Conservation (phyloP, 2,113 vertebrate species). For the Gambusia affinis region DNA sequence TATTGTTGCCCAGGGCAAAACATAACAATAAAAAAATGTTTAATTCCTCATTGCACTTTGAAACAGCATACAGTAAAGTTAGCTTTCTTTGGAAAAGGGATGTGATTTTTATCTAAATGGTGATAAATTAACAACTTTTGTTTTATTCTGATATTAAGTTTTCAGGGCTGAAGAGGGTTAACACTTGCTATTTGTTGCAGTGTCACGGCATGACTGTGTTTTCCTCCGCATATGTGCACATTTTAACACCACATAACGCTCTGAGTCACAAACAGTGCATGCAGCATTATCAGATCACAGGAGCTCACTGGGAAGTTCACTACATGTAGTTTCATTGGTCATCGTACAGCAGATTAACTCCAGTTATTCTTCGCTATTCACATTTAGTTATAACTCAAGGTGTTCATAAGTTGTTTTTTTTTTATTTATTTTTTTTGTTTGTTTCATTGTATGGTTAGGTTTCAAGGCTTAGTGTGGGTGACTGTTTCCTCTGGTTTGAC, state of each 20-base stretch:
- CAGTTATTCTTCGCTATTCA: slow-evolving; percentile 18
- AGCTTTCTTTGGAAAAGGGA: slow-evolving; percentile 63
- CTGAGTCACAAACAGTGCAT: slow-evolving; percentile 72
- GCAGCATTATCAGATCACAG: slow-evolving; percentile 59
- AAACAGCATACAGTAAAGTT: slow-evolving; percentile 49
- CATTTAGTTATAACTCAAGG: slow-evolving; percentile 1
- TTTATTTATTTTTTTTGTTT: too few relatives aligned
- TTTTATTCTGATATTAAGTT: slow-evolving; percentile 53
- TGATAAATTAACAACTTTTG: slow-evolving; percentile 32
- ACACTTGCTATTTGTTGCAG: slow-evolving; percentile 65
- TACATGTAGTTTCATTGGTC: slow-evolving; percentile 16
- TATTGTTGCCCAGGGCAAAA: slow-evolving; percentile 20
- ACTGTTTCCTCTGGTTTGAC: slow-evolving; percentile 48
- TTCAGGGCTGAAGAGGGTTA: slow-evolving; percentile 70
- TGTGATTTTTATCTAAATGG: slow-evolving; percentile 58
- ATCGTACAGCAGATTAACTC: slow-evolving; percentile 3
- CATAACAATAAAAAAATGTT: not conserved
- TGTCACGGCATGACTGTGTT: slow-evolving; percentile 79
- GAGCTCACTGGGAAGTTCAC: slow-evolving; percentile 25
- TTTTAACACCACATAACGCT: slow-evolving; percentile 45
- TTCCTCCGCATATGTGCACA: slow-evolving; percentile 46
- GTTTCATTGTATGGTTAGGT: slow-evolving; percentile 8
- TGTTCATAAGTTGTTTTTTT: slow-evolving; percentile 9
- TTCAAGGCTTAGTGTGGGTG: slow-evolving; percentile 17
- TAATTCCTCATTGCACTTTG: slow-evolving; percentile 46